Evolutionary conservation across 2,113 vertebrate species (phyloP), one percentile per base, ranked within the genome.

Genomic region (Eulacestoma nigropectus): DNA sequence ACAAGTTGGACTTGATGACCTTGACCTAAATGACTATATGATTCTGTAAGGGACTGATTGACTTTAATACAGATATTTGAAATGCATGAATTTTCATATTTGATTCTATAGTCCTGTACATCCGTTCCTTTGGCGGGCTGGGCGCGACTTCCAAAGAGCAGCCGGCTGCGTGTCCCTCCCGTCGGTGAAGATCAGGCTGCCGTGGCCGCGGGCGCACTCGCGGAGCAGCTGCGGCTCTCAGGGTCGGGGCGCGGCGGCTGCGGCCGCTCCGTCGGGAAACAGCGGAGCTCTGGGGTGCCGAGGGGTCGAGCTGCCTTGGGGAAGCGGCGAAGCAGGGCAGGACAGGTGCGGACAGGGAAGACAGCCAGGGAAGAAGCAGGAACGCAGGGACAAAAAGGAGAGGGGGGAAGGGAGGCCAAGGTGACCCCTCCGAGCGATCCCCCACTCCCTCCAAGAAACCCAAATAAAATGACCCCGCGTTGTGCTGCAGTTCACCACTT

Each of bases 81-180:
- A 55, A 65, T 37, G 23, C 9, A 84, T 19, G 2, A 37, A 22
- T 63, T 72, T 72, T 50, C 10, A 22, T 57, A 44, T 42, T 77
- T 63, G 27, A 35, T 46, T 73, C n/a, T 57, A 9, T 19, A 46
- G 25, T 32, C 16, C 27, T 64, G 22, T 33, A 37, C 12, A 30
- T 32, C 7, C 1, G 0, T 33, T 42, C 46, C 46, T 16, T 37
- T 1, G 55, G 18, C 6, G 1, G 37, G 68, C 30, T 1, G 16
- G 67, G 56, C 2, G 26, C 13, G 2, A 16, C 37, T 26, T 13
- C 13, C 26, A 0, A 21, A 2, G 37, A 2, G 53, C 80, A 15
- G 46, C 33, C 8, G 2, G 65, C 53, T 4, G 35, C 19, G 42
- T 2, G 64, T n/a, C n/a, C 27, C 52, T 35, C 0, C 33, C 25